A percentile compares a stretch with the other conserved stretches of the same genome.
Conservation (phyloP, 2,797 vertebrate species). For the Paedocypris micromegethes region DNA sequence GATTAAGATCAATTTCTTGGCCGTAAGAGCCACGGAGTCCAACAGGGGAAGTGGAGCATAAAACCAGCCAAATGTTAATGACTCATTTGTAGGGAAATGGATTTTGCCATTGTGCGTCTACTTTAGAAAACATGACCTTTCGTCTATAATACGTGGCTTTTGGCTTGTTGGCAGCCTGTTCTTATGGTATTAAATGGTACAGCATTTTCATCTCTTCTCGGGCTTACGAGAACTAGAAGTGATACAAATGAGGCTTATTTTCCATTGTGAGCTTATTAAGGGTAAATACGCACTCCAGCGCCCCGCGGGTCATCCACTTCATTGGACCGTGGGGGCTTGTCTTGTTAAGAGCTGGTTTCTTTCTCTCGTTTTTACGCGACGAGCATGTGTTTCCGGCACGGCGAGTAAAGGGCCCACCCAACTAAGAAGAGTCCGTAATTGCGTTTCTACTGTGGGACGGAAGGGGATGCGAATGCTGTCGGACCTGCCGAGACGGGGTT, state of each 20-base stretch:
- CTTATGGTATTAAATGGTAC: conserved; percentile 18
- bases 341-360: conserved; percentile 38
- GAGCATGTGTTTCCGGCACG: conserved; percentile 59
- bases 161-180: conserved; percentile 9
- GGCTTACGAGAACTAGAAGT: conserved; percentile 44
- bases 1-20: conserved; percentile 45
- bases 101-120: conserved; percentile 26
- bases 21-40: conserved; percentile 9
- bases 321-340: conserved; percentile 48
- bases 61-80: conserved; percentile 45
- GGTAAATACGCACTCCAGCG: conserved; percentile 58
- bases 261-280: conserved; percentile 57
- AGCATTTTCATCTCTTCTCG: conserved; percentile 5
- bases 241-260: conserved; percentile 51
- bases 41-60: conserved; percentile 30
- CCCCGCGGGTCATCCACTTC: conserved; percentile 52
- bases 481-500: conserved; percentile 51
- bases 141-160: conserved; percentile 17
- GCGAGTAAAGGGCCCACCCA: conserved; percentile 54
- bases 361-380: conserved; percentile 49
- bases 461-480: conserved; percentile 44
- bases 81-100: conserved; percentile 44
- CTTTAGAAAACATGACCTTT: conserved; percentile 44
- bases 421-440: conserved; percentile 57
- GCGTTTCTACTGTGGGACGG: conserved; percentile 51